Evolutionary conservation across 2,113 vertebrate genomes (phyloP).

Genomic region (Pleuronectes platessa): DNA sequence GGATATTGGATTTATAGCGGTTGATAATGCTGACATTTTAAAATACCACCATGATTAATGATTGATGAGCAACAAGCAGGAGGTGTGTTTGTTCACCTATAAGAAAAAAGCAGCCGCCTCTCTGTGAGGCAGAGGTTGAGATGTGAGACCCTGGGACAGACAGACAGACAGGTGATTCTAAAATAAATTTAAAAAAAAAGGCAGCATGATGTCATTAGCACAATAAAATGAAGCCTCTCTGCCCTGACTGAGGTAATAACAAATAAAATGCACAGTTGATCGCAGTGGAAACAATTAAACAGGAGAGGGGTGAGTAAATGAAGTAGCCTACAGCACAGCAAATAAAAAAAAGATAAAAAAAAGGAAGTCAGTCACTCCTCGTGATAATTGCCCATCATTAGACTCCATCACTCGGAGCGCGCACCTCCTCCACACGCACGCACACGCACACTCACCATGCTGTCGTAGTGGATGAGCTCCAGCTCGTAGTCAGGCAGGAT

Average conservation of each 20-base stretch:
- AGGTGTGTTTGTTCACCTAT: constrained; percentile 56
- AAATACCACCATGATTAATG: constrained; percentile 70
- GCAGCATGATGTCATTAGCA: neutral
- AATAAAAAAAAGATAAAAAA: neutral
- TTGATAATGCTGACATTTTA: constrained; percentile 71
- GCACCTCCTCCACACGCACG: constrained; percentile 47
- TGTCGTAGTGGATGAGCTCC: constrained; percentile 93
- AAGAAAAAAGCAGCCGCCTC: neutral
- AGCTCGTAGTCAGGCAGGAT: constrained; percentile 94
- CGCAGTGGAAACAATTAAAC: neutral
- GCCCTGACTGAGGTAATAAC: no score
- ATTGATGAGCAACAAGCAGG: constrained; percentile 72
- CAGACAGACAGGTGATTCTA: neutral
- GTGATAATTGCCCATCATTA: constrained; percentile 31
- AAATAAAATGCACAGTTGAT: neutral
- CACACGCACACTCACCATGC: constrained; percentile 86
- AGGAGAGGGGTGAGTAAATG: neutral
- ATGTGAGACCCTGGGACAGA: no score
- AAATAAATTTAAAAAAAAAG: neutral
- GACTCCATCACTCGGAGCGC: constrained; percentile 35
- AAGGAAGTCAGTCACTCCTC: neutral
- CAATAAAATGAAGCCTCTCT: neutral
- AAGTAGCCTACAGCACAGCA: neutral
- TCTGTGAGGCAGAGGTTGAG: neutral
- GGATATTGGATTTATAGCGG: constrained; percentile 53